Percentiles rank a stretch among this genome's conserved stretches.
Evolutionary conservation across 2,888 invertebrate species (phyloP).

Genomic region (Slavum lentiscoides): DNA sequence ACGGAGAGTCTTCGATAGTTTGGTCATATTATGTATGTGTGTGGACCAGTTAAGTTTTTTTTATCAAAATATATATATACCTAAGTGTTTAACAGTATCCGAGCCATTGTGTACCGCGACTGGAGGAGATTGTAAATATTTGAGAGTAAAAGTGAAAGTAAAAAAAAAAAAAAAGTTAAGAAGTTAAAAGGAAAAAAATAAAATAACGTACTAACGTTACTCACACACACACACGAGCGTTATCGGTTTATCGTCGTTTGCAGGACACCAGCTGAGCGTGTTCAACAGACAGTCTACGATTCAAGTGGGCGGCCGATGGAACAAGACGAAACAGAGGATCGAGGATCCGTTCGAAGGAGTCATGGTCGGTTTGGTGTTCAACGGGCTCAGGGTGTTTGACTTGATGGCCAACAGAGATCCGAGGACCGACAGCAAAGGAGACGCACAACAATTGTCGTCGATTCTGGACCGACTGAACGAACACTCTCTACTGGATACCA

Average conservation of each 20-base stretch:
- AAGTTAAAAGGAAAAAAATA: no score
- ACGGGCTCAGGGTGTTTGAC: slow-evolving; percentile 82
- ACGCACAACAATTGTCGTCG: slow-evolving; percentile 31
- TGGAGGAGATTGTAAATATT: no score
- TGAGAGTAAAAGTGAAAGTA: no score
- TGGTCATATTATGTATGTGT: no score
- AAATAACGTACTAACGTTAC: no score
- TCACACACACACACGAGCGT: no score
- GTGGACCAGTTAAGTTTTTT: no score
- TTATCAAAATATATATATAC: no score
- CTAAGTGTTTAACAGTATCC: no score
- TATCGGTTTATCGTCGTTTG: slow-evolving; percentile 55
- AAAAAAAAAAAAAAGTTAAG: no score
- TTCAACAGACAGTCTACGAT: slow-evolving; percentile 91
- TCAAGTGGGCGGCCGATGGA: slow-evolving; percentile 84
- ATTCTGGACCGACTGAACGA: slow-evolving; percentile 36
- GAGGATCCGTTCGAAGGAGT: slow-evolving; percentile 84
- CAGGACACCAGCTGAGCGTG: slow-evolving; percentile 80
- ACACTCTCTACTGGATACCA: slow-evolving; percentile 42
- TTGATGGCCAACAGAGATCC: slow-evolving; percentile 82
- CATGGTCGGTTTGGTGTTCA: slow-evolving; percentile 85
- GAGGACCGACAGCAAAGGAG: slow-evolving; percentile 74
- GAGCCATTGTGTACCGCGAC: no score
- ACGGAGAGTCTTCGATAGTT: no score
- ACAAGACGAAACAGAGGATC: slow-evolving; percentile 69